Conservation (phyloP, 2,888 invertebrate genomes). For the Stenolophus ochropezus region DNA sequence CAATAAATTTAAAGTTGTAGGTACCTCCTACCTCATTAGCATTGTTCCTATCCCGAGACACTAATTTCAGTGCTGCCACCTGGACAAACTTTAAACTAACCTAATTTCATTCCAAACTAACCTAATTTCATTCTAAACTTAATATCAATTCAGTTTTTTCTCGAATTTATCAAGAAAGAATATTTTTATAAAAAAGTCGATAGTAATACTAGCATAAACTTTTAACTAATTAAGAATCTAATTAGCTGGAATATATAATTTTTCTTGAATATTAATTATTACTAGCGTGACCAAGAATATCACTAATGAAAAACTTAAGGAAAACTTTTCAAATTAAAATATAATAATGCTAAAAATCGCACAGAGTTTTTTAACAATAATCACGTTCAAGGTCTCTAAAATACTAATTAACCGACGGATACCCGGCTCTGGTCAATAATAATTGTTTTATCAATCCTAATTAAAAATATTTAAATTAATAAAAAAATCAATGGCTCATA, state of each 20-base stretch:
- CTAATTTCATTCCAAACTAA: not conserved
- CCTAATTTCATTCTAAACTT: not conserved
- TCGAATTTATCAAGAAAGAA: not conserved
- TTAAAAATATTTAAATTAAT: too few relatives aligned
- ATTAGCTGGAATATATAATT: not conserved
- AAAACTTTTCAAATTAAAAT: too few relatives aligned
- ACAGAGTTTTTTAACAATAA: too few relatives aligned
- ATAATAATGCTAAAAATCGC: too few relatives aligned
- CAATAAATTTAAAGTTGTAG: not conserved
- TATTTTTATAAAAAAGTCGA: not conserved
- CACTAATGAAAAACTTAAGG: too few relatives aligned
- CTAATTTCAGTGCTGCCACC: not conserved
- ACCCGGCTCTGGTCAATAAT: too few relatives aligned
- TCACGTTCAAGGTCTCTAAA: too few relatives aligned
- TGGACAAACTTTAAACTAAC: not conserved
- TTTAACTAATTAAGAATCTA: not conserved
- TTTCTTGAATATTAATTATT: too few relatives aligned
- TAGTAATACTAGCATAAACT: not conserved
- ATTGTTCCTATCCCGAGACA: not conserved
- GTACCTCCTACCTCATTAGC: not conserved
- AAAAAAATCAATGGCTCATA: too few relatives aligned
- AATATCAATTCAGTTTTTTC: not conserved
- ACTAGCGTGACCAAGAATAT: too few relatives aligned
- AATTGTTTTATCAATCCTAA: too few relatives aligned
- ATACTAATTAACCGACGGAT: too few relatives aligned